Conservation (phyloP, 2,888 invertebrate species). For the Hypselothyrea guttata region DNA sequence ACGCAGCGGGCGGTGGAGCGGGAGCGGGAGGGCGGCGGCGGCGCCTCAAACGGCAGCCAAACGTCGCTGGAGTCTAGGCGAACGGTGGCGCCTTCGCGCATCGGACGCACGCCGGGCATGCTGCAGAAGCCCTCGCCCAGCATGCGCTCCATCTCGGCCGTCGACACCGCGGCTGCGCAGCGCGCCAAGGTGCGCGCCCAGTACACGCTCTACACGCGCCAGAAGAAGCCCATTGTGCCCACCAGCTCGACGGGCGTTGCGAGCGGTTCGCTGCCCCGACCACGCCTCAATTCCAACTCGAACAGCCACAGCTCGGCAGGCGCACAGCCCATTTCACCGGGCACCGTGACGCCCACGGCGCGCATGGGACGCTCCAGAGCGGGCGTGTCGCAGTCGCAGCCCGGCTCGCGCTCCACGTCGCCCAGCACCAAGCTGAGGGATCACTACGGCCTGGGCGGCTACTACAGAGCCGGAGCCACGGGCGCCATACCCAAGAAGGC, state of each 20-base stretch:
- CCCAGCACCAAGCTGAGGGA: conserved; percentile 93
- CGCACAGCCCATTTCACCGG: conserved; percentile 65
- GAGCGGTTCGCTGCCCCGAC: conserved; percentile 75
- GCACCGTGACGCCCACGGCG: conserved; percentile 60
- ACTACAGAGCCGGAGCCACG: conserved; percentile 79
- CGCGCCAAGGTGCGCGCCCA: conserved; percentile 92
- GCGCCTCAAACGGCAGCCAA: conserved; percentile 26
- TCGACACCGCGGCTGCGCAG: conserved; percentile 95
- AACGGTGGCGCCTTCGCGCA: conserved; percentile 57
- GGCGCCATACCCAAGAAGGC: conserved; percentile 86
- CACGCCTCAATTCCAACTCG: conserved; percentile 64
- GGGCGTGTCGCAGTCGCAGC: conserved; percentile 96
- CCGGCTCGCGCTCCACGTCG: conserved; percentile 96
- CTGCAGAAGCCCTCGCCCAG: conserved; percentile 81
- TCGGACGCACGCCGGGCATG: conserved; percentile 71
- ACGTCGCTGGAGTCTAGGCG: conserved; percentile 62
- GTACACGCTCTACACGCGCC: conserved; percentile 90
- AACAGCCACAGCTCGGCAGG: conserved; percentile 39
- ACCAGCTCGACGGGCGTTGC: conserved; percentile 33
- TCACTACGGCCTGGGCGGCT: conserved; percentile 82
- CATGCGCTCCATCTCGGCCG: conserved; percentile 94
- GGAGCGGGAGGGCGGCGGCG: conserved; percentile 80
- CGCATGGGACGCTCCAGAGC: conserved; percentile 84
- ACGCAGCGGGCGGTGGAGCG: conserved; percentile 85
- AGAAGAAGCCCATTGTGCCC: conserved; percentile 83